These are phyloP conservation scores for Patella vulgata DNA, from an alignment of 1,140 invertebrate genomes.

Conservation along the genomic window DNA sequence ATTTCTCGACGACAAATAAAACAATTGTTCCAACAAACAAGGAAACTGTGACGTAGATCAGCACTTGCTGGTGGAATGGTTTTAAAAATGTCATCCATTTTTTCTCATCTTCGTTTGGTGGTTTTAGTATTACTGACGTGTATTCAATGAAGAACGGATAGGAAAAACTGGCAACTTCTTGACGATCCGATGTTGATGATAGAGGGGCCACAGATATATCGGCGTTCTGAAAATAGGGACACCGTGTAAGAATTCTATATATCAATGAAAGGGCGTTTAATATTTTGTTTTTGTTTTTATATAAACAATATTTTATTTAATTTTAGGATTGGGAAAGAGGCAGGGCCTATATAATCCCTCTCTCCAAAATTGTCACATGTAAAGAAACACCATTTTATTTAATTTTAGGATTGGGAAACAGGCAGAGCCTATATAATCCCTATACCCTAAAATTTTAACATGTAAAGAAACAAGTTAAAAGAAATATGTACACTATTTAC, in stretches of 20 bases:
- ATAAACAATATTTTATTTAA: too few species aligned
- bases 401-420: too few species aligned
- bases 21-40: conserved; percentile 32
- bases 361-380: too few species aligned
- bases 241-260: neutral
- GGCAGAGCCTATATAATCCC: too few species aligned
- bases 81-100: conserved; percentile 50
- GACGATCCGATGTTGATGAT: conserved; percentile 30
- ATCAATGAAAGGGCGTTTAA: too few species aligned
- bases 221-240: conserved; percentile 38
- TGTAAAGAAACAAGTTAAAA: too few species aligned
- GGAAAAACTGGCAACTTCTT: conserved; percentile 48
- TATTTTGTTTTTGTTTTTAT: too few species aligned
- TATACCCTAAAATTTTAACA: too few species aligned
- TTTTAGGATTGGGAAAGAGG: too few species aligned
- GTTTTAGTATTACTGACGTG: conserved; percentile 41
- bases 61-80: conserved; percentile 41
- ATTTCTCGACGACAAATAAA: conserved; percentile 30
- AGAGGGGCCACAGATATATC: conserved; percentile 47
- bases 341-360: too few species aligned
- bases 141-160: conserved; percentile 46
- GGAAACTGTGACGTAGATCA: conserved; percentile 29
- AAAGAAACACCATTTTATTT: too few species aligned
- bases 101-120: conserved; percentile 39
- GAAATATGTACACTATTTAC: too few species aligned